Evolutionary conservation across 2,888 invertebrate species (phyloP), one percentile per base, ranked within the genome.

Genomic region (Malthinus flaveolus): DNA sequence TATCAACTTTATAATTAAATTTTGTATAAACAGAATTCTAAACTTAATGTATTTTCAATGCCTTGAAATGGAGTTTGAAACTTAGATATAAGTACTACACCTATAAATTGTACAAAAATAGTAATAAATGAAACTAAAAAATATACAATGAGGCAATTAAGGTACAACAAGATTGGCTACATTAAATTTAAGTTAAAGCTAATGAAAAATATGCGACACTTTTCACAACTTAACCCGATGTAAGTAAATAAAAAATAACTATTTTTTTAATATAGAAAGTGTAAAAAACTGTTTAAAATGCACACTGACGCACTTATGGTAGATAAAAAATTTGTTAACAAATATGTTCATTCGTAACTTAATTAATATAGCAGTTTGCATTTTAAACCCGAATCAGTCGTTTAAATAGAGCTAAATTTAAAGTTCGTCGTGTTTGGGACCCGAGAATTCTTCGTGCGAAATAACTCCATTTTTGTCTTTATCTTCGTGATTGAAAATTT

Each of bases 401-500:
- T 54, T 54, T 49, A 33, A 47, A 47, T 36, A 31, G 32, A 55
- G 49, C 50, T 39, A 51, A 31, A 34, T 54, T 72, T 90, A 97
- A 77, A 97, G 88, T 81, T 97, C 97, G 78, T 97, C 97, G 79
- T 97, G 97, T 78, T 97, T 97, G 10, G 97, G 96, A 3, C 96
- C 97, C 23, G 94, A 95, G 83, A 97, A 97, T 80, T 97, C 97
- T 47, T 91, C 92, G 80, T 94, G 93, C 64, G 96, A 95, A 71
- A 97, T 97, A 81, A 87, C 93, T 60, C 97, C 97, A 74, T 97
- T 96, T 78, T 93, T 94, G 80, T 97, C 95, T 78, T 92, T 93
- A 78, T 97, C 97, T 78, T 97, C 97, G 76, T 96, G 95, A 75
- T 94, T 93, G 87, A 97, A 97, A 74, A 97, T 96, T 78, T 97